Evolutionary conservation across 1,140 invertebrate genomes (phyloP).

Genomic region (Danaus plexippus): DNA sequence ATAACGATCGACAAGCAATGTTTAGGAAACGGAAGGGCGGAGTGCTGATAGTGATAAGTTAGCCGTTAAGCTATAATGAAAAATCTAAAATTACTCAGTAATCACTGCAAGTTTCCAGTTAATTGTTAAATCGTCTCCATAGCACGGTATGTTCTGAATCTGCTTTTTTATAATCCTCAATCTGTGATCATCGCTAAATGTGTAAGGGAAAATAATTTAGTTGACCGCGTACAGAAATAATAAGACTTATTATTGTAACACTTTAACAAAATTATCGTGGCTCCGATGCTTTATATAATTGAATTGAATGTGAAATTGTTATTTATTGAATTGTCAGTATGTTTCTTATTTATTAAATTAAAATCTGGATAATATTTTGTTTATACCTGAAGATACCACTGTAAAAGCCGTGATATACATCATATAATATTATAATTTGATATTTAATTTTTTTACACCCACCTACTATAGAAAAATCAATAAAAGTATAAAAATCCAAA

Average conservation of each 20-base stretch:
- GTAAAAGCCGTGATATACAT: slow-evolving; percentile 71
- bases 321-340: slow-evolving; percentile 67
- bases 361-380: slow-evolving; percentile 66
- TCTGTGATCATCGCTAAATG: slow-evolving; percentile 70
- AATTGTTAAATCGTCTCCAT: slow-evolving; percentile 65
- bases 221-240: slow-evolving; percentile 50
- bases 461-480: slow-evolving; percentile 6
- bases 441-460: slow-evolving; percentile 46
- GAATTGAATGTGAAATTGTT: slow-evolving; percentile 62
- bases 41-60: slow-evolving; percentile 66
- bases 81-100: slow-evolving; percentile 66
- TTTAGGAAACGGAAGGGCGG: slow-evolving; percentile 47
- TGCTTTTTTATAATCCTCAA: slow-evolving; percentile 70
- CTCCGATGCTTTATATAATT: slow-evolving; percentile 50
- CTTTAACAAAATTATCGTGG: slow-evolving; percentile 50
- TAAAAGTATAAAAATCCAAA: slow-evolving; percentile 9
- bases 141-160: slow-evolving; percentile 68
- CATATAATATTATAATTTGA: slow-evolving; percentile 64
- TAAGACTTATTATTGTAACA: slow-evolving; percentile 42
- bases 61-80: slow-evolving; percentile 66
- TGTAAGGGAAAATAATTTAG: slow-evolving; percentile 60
- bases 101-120: slow-evolving; percentile 61
- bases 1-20: slow-evolving; percentile 68
- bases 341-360: slow-evolving; percentile 64
- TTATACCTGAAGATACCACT: slow-evolving; percentile 67